Evolutionary conservation across 2,113 vertebrate species (phyloP), one percentile per base, ranked within the genome.

Genomic region (Irena cyanogastra): DNA sequence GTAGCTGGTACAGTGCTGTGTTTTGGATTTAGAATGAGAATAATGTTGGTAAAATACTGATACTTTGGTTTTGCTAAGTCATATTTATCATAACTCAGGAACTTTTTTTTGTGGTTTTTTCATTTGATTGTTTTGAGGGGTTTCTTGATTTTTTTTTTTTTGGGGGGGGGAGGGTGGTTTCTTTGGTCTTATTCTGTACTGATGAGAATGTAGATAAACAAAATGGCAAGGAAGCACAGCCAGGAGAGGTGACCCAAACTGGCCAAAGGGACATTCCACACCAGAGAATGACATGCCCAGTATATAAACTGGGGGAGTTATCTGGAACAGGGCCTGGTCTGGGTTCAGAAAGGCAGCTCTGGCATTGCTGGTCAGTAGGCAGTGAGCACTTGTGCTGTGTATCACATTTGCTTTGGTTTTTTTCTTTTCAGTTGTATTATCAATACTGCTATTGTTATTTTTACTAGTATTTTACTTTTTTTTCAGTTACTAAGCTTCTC

Each of bases 101-200:
- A 20, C 16, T 15, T 42, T 35, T 35, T n/a, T 42, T 59, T 28
- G 23, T 1, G 1, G 23, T 70, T 85, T n/a, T 59, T 23, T 45
- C 16, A 18, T 4, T 6, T 45, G 35, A 31, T 15, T 3, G 8
- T 28, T 50, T 50, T 66, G 2, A 5, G 11, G 4, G 14, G 21
- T 44, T 28, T 44, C 9, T 21, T 27, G 21, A 6, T 41, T 41
- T 6, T 5, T 49, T 47, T 35, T 35, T 45, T 44, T 2, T 26
- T 16, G 6, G 11, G 9, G 7, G 11, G 22, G 22, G 21, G 18
- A 5, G 0, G 21, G 12, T 2, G 7, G 8, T 31, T 47, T 24
- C 23, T 59, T 69, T 50, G 6, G 41, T 54, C 18, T 39, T 44
- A 28, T n/a, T 11, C 23, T 64, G 12, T 47, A 8, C 1, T 53